phyloP scores from a whole-genome alignment of 2,888 invertebrate genomes.

The Rotaria socialis region DNA sequence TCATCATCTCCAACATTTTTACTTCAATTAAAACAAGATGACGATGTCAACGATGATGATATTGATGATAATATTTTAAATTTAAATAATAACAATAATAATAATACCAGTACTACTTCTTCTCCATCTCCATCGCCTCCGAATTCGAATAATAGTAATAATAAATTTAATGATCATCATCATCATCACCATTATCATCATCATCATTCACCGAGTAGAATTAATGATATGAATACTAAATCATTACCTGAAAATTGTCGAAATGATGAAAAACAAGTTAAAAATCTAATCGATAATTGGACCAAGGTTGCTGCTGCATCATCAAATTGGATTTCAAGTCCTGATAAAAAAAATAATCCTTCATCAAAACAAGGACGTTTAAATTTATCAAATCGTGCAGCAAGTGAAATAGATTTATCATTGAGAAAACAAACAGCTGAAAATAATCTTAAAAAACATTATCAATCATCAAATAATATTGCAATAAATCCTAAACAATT shows the following conservation, averaged over 20 bases:
- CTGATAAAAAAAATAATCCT: neutral
- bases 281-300: slow-evolving; percentile 29
- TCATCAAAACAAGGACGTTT: neutral
- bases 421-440: slow-evolving; percentile 24
- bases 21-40: neutral
- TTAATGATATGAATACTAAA: neutral
- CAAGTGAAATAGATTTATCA: slow-evolving; percentile 24
- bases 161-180: neutral
- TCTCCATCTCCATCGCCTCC: neutral
- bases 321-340: neutral
- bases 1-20: neutral
- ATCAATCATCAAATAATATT: slow-evolving; percentile 40
- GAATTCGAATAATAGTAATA: neutral
- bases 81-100: slow-evolving; percentile 8
- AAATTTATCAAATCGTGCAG: neutral
- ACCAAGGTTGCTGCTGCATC: neutral
- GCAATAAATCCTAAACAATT: slow-evolving; percentile 14
- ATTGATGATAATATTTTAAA: neutral
- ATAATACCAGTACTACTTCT: neutral
- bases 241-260: no score
- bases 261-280: neutral
- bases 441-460: slow-evolving; percentile 7
- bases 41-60: neutral
- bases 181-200: no score
- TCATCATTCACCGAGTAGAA: neutral